Evolutionary conservation across 2,888 invertebrate species (phyloP).

Genomic region (Lycia hirtaria): DNA sequence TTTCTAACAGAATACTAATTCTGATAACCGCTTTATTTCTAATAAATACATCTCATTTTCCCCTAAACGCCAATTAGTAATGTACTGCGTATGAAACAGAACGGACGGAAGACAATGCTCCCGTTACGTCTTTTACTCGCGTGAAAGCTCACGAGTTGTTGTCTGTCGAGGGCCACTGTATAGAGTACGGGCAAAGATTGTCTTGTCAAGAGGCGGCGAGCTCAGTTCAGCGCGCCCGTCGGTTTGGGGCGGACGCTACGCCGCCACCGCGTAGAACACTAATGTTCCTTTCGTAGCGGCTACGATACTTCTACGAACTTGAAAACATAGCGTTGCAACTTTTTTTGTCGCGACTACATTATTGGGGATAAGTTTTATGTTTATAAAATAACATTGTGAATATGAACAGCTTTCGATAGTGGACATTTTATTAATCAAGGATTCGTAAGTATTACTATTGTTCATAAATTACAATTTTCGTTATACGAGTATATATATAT

Average conservation of each 20-base stretch:
- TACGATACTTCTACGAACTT: conserved; percentile 60
- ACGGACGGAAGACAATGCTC: conserved; percentile 69
- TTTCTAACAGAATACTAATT: too few relatives aligned
- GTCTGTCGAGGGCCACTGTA: conserved; percentile 70
- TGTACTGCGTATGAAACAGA: conserved; percentile 59
- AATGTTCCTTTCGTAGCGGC: conserved; percentile 51
- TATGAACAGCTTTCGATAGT: conserved; percentile 43
- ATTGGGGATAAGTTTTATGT: conserved; percentile 10
- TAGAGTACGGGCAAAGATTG: conserved; percentile 74
- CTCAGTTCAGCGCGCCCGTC: conserved; percentile 78
- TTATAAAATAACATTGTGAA: conserved; percentile 35
- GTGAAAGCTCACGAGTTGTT: conserved; percentile 79
- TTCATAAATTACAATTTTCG: background rate
- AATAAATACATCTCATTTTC: conserved; percentile 3
- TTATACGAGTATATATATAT: background rate
- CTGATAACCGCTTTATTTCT: too few relatives aligned
- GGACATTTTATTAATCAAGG: conserved; percentile 54
- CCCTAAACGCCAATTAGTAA: conserved; percentile 53
- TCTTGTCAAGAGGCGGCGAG: conserved; percentile 74
- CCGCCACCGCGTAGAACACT: conserved; percentile 62
- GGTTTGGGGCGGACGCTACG: conserved; percentile 72
- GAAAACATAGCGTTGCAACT: conserved; percentile 30
- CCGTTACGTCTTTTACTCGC: conserved; percentile 69
- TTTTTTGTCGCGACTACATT: conserved; percentile 12
- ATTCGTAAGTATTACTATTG: conserved; percentile 62